These are phyloP conservation scores for Cactoblastis cactorum DNA, from an alignment of 2,888 invertebrate species.

Conservation along the genomic window DNA sequence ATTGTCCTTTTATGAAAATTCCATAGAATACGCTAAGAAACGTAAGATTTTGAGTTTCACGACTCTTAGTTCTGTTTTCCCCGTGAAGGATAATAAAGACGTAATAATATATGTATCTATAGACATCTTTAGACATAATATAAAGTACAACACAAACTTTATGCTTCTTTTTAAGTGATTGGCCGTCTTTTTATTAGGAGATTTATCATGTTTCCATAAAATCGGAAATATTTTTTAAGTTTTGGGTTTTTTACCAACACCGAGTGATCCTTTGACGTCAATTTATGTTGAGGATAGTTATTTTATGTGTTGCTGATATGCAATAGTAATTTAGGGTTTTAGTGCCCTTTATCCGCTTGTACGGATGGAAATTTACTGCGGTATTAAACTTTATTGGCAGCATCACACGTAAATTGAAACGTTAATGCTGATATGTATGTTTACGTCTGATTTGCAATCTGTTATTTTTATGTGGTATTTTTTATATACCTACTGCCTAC, in stretches of 20 bases:
- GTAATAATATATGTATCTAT: too few species aligned
- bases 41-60: too few species aligned
- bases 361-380: background rate
- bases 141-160: too few species aligned
- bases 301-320: slow-evolving; percentile 4
- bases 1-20: background rate
- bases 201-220: too few species aligned
- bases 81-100: too few species aligned
- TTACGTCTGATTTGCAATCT: background rate
- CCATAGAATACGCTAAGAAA: too few species aligned
- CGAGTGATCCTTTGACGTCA: background rate
- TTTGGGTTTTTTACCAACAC: background rate
- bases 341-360: background rate
- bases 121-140: too few species aligned
- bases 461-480: too few species aligned
- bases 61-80: too few species aligned
- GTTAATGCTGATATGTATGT: background rate
- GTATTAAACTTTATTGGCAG: background rate
- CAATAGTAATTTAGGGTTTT: background rate
- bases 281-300: background rate
- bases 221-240: background rate
- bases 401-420: background rate
- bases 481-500: too few species aligned
- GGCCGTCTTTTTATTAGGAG: too few species aligned
- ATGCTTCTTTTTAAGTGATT: too few species aligned